Percentiles rank a stretch among this genome's conserved stretches.
Conservation (phyloP, 2,888 invertebrate genomes). For the Mesochorus sp. region DNA sequence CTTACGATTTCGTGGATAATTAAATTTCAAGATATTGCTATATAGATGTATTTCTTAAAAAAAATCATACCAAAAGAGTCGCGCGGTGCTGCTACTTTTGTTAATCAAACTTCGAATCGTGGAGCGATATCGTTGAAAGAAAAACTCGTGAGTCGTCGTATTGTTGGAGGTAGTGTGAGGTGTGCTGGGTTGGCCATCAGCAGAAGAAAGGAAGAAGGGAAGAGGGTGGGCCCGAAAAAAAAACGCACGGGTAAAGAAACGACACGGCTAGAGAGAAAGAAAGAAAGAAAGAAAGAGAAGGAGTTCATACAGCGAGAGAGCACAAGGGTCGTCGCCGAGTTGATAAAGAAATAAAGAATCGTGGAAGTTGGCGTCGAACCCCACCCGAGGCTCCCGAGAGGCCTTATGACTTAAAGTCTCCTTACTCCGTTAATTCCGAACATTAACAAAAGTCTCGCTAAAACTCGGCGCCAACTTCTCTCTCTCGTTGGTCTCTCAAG, state of each 20-base stretch:
- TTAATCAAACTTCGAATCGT: constrained; percentile 60
- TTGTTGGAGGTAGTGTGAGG: constrained; percentile 15
- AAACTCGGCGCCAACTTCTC: constrained; percentile 80
- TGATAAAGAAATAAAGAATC: constrained; percentile 82
- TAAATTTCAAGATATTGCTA: neutral
- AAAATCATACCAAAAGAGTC: constrained; percentile 27
- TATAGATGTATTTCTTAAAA: neutral
- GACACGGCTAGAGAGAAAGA: neutral
- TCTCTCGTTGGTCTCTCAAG: constrained; percentile 67
- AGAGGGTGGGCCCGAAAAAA: constrained; percentile 29
- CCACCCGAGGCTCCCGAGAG: constrained; percentile 74
- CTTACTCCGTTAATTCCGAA: constrained; percentile 82
- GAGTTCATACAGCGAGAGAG: constrained; percentile 47
- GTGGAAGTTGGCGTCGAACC: constrained; percentile 81
- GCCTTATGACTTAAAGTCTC: constrained; percentile 82
- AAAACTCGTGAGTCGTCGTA: constrained; percentile 44
- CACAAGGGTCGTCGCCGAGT: constrained; percentile 73
- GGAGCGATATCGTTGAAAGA: constrained; percentile 50
- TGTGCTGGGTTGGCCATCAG: constrained; percentile 7
- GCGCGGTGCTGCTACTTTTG: constrained; percentile 27
- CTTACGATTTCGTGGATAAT: neutral
- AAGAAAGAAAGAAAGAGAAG: constrained; percentile 17
- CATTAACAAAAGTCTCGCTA: constrained; percentile 82
- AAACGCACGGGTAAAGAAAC: constrained; percentile 23
- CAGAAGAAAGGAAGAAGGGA: too few species aligned